Evolutionary conservation across 92 coral and sea anemone genomes (phyloP).

Genomic region (Micromussa lordhowensis): DNA sequence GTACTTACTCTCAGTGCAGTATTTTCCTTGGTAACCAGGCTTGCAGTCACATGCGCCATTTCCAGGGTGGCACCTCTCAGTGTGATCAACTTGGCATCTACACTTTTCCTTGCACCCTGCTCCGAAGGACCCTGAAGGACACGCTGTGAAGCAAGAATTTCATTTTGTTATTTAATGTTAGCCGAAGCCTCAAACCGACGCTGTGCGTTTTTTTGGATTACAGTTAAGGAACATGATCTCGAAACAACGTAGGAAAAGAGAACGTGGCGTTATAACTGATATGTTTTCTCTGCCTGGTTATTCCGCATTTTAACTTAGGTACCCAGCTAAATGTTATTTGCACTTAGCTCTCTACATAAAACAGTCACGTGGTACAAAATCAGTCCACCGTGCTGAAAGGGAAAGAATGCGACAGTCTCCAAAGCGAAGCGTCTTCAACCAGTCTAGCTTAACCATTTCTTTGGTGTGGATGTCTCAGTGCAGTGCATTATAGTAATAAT

Average conservation of each 20-base stretch:
- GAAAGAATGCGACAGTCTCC: too few relatives aligned
- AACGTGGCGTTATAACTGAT: background rate
- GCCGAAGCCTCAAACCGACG: background rate
- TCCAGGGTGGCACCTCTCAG: conserved; percentile 46
- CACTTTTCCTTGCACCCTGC: conserved; percentile 54
- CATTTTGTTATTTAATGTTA: background rate
- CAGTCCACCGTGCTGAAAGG: too few relatives aligned
- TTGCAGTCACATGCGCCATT: conserved; percentile 70
- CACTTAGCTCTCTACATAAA: too few relatives aligned
- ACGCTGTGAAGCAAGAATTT: conserved; percentile 13
- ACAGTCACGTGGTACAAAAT: too few relatives aligned
- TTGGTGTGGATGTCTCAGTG: too few relatives aligned
- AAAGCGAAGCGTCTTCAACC: too few relatives aligned
- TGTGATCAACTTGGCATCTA: conserved; percentile 27
- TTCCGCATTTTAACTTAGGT: background rate
- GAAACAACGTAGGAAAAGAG: too few relatives aligned
- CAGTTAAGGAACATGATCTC: too few relatives aligned
- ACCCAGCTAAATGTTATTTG: background rate
- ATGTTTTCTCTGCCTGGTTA: background rate
- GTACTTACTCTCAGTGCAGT: conserved; percentile 58
- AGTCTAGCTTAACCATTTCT: too few relatives aligned
- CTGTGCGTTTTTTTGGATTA: background rate
- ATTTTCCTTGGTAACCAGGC: conserved; percentile 61
- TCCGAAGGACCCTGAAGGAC: conserved; percentile 66
- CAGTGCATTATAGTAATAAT: too few relatives aligned